Evolutionary conservation across 2,888 invertebrate species (phyloP).

Genomic region (Eurois occulta): DNA sequence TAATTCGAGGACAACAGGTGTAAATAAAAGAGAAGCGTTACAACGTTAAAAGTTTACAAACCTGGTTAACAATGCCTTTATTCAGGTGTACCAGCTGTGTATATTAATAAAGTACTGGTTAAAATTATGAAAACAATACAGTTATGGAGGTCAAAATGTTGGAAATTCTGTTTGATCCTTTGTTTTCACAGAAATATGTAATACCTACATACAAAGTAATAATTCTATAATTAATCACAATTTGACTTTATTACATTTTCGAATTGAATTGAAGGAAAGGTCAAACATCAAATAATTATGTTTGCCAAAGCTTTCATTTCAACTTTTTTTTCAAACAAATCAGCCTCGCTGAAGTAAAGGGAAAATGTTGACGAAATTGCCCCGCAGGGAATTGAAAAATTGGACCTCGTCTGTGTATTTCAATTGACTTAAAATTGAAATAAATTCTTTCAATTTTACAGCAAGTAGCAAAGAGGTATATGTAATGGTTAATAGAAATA

Average conservation of each 20-base stretch:
- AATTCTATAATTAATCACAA: slow-evolving; percentile 27
- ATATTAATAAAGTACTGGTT: slow-evolving; percentile 8
- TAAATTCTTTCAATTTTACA: slow-evolving; percentile 25
- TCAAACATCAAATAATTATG: slow-evolving; percentile 38
- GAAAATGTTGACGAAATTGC: slow-evolving; percentile 67
- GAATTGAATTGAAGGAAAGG: slow-evolving; percentile 29
- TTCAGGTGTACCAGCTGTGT: slow-evolving; percentile 9
- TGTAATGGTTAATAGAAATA: background rate
- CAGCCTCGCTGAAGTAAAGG: slow-evolving; percentile 48
- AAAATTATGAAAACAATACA: slow-evolving; percentile 23
- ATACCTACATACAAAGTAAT: slow-evolving; percentile 10
- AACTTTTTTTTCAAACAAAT: slow-evolving; percentile 41
- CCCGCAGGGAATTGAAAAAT: slow-evolving; percentile 69
- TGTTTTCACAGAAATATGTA: slow-evolving; percentile 29
- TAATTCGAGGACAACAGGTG: background rate
- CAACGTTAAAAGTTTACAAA: background rate
- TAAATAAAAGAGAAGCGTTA: slow-evolving; percentile 16
- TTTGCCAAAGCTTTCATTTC: slow-evolving; percentile 41
- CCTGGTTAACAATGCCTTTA: slow-evolving; percentile 22
- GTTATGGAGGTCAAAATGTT: slow-evolving; percentile 9
- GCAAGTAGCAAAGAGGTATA: background rate
- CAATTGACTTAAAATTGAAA: slow-evolving; percentile 37
- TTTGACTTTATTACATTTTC: slow-evolving; percentile 31
- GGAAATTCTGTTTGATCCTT: slow-evolving; percentile 29
- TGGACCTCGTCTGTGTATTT: slow-evolving; percentile 47